Base-by-base conservation (phyloP, 2,888 invertebrate genomes). In the Ochlodes sylvanus region DNA sequence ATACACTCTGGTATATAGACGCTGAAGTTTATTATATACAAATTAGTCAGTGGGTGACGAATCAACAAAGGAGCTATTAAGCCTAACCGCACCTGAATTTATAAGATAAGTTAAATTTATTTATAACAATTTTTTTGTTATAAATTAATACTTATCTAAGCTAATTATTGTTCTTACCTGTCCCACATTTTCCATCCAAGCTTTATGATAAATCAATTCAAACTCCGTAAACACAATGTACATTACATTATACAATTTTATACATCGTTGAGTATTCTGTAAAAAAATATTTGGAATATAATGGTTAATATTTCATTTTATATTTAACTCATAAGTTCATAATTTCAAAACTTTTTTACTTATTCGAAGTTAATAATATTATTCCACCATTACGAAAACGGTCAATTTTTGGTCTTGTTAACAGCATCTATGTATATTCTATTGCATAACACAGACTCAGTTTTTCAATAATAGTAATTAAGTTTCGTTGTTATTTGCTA, bases 191-290 rank as follows among this genome's bases (percentile, higher is more conserved):
- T 96, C 95, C 71, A 92, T 95, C 98, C 98, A 98, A 0, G 97
- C 96, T 74, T 95, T 94, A 79, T 98, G 97, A 83, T 97, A 97
- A 69, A 97, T 95, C 77, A 96, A 94, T 86, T 98, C 98, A 79
- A 96, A 98, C 80, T 97, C 97, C 15, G 97, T 94, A 71, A 98
- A 95, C 3, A 97, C 97, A 69, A 95, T 95, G 38, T 96, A 94
- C 86, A 98, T 93, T 1, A 96, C 96, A 80, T 98, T 98, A 81
- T 96, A 98, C 63, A 96, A 92, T 77, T 96, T 96, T 61, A 97
- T 96, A 62, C 96, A 95, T 64, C 95, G 94, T 81, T 96, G 96
- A 6, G 96, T 95, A 76, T 95, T 95, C 82, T 96, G 94, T 78
- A 56, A 67, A 34, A 27, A 2, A 27, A 54, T n/a, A n/a, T n/a